Percentiles rank a stretch among this genome's conserved stretches.
These are phyloP conservation scores for Ceuthmochares aereus DNA, from an alignment of 2,113 vertebrate genomes.

Conservation along the genomic window DNA sequence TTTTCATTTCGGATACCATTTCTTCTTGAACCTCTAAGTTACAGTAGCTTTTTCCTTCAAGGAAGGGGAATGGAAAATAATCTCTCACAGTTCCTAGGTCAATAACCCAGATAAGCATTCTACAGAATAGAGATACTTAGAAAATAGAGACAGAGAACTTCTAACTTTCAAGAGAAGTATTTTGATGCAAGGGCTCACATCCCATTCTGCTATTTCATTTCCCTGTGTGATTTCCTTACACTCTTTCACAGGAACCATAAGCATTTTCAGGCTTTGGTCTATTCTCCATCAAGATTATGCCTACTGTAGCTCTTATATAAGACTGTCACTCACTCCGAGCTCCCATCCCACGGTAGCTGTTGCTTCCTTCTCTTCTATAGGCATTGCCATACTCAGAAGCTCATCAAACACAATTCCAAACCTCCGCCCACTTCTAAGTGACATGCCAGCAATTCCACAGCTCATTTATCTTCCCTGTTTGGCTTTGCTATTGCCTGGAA, in stretches of 20 bases:
- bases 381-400: background rate
- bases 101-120: background rate
- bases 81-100: background rate
- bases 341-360: background rate
- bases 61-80: background rate
- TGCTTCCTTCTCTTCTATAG: conserved; percentile 5
- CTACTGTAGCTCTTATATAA: conserved; percentile 4
- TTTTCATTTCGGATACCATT: background rate
- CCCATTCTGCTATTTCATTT: background rate
- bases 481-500: background rate
- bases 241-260: background rate
- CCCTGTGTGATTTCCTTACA: background rate
- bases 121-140: no score
- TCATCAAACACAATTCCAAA: conserved; percentile 22
- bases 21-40: background rate
- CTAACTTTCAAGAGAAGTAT: background rate
- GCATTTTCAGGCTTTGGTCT: background rate
- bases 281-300: background rate
- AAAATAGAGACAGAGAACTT: no score
- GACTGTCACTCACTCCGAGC: background rate
- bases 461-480: background rate
- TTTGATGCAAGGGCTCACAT: background rate
- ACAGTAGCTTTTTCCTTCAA: background rate
- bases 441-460: background rate
- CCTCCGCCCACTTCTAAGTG: conserved; percentile 26